These are phyloP conservation scores for Eupithecia insigniata DNA, from an alignment of 2,888 invertebrate genomes.

Conservation along the genomic window DNA sequence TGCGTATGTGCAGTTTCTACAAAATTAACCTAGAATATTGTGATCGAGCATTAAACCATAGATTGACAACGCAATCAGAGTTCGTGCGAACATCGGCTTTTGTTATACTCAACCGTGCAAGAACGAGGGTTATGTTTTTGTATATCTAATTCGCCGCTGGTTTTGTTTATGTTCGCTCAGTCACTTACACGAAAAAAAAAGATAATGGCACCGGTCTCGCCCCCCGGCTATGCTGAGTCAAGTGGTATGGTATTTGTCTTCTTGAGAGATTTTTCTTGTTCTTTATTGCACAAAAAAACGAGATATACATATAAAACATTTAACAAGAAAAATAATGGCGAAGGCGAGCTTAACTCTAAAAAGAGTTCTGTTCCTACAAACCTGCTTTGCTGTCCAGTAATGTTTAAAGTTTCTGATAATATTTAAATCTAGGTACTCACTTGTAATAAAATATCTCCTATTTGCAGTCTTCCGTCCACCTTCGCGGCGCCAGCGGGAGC, in stretches of 20 bases:
- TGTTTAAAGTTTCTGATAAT: no score
- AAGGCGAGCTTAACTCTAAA: no score
- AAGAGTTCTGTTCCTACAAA: no score
- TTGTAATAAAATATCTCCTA: slow-evolving; percentile 96
- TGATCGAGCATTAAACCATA: background rate
- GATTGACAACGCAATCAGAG: background rate
- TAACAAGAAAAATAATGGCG: no score
- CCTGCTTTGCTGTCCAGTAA: no score
- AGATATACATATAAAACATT: no score
- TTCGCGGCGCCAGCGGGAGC: slow-evolving; percentile 97
- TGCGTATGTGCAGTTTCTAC: background rate
- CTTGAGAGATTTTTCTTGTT: no score
- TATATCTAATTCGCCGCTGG: background rate
- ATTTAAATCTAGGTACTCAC: slow-evolving; percentile 58
- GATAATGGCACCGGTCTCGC: slow-evolving; percentile 88
- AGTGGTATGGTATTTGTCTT: slow-evolving; percentile 68
- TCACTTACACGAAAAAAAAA: background rate
- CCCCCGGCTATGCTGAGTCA: slow-evolving; percentile 99
- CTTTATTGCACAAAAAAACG: no score
- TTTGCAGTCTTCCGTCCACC: slow-evolving; percentile 91
- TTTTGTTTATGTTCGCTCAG: background rate
- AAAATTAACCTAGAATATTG: background rate
- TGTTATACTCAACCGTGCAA: background rate
- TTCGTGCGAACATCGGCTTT: background rate
- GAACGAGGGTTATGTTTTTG: background rate